These are phyloP conservation scores for Asobara japonica DNA, from an alignment of 1,140 invertebrate species.

Conservation along the genomic window DNA sequence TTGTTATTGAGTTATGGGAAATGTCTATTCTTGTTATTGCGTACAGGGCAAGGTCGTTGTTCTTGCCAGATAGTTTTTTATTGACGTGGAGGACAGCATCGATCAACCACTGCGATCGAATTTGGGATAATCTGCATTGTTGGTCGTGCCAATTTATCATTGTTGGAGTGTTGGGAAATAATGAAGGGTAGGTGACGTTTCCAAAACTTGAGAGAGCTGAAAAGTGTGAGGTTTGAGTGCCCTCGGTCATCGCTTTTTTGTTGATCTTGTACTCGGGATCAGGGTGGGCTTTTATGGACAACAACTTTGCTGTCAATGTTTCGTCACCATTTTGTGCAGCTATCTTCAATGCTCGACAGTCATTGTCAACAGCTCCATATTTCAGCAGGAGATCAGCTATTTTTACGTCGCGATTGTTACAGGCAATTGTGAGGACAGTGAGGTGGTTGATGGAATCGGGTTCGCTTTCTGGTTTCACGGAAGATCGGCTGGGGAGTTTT, in stretches of 20 bases:
- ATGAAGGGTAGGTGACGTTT: slow-evolving; percentile 79
- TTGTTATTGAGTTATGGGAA: slow-evolving; percentile 87
- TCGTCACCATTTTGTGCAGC: slow-evolving; percentile 78
- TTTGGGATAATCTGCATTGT: slow-evolving; percentile 74
- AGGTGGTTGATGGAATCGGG: slow-evolving; percentile 50
- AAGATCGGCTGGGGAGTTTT: slow-evolving; percentile 51
- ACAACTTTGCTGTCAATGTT: slow-evolving; percentile 76
- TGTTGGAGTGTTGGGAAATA: slow-evolving; percentile 87
- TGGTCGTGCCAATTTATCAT: slow-evolving; percentile 96
- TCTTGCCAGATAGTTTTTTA: slow-evolving; percentile 79
- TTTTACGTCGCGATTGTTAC: slow-evolving; percentile 66
- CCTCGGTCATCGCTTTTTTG: slow-evolving; percentile 82
- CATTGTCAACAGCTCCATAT: slow-evolving; percentile 88
- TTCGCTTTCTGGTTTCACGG: slow-evolving; percentile 46
- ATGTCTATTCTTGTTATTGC: slow-evolving; percentile 95
- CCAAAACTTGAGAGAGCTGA: slow-evolving; percentile 70
- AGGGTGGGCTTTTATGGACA: slow-evolving; percentile 82
- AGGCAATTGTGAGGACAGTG: slow-evolving; percentile 63
- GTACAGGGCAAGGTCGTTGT: slow-evolving; percentile 79
- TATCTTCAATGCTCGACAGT: slow-evolving; percentile 81
- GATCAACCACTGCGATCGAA: slow-evolving; percentile 83
- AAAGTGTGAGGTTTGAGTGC: slow-evolving; percentile 70
- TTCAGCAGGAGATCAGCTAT: slow-evolving; percentile 82
- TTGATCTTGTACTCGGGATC: slow-evolving; percentile 90
- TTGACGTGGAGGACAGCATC: slow-evolving; percentile 87